phyloP scores from a whole-genome alignment of 2,888 invertebrate species.

The Dynastes hyllus region DNA sequence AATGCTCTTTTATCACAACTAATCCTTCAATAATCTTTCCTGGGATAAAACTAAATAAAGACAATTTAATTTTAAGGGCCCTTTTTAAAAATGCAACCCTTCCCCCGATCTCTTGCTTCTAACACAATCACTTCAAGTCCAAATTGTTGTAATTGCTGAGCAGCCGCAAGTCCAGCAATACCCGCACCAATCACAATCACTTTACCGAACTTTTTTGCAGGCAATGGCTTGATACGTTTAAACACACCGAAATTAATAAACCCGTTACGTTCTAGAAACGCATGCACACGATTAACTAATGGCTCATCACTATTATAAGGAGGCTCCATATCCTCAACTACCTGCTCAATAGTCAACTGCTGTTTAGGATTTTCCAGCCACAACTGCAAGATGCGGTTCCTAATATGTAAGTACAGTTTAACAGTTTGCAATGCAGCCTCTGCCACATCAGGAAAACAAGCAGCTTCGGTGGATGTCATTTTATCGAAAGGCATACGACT shows the following conservation, averaged over 20 bases:
- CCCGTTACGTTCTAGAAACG: conserved; percentile 95
- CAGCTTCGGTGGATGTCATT: conserved; percentile 94
- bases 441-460: conserved; percentile 94
- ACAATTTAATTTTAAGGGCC: neutral
- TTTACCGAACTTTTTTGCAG: conserved; percentile 79
- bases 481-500: conserved; percentile 95
- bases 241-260: conserved; percentile 99
- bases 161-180: conserved; percentile 95
- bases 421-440: conserved; percentile 87
- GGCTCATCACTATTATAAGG: conserved; percentile 95
- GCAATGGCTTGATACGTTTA: conserved; percentile 85
- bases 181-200: conserved; percentile 82
- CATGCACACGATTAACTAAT: conserved; percentile 88
- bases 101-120: conserved; percentile 94
- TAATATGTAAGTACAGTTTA: conserved; percentile 92
- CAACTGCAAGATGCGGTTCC: conserved; percentile 92
- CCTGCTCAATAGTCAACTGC: conserved; percentile 89
- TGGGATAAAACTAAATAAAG: neutral
- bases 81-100: no score
- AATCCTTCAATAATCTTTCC: neutral
- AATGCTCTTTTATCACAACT: no score
- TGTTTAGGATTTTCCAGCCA: conserved; percentile 97
- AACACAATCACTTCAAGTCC: conserved; percentile 95
- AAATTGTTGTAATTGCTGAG: conserved; percentile 95
- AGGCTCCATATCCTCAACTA: conserved; percentile 86